Evolutionary conservation across 2,797 vertebrate species (phyloP), one percentile per base, ranked within the genome.

Genomic region (Scyliorhinus canicula): DNA sequence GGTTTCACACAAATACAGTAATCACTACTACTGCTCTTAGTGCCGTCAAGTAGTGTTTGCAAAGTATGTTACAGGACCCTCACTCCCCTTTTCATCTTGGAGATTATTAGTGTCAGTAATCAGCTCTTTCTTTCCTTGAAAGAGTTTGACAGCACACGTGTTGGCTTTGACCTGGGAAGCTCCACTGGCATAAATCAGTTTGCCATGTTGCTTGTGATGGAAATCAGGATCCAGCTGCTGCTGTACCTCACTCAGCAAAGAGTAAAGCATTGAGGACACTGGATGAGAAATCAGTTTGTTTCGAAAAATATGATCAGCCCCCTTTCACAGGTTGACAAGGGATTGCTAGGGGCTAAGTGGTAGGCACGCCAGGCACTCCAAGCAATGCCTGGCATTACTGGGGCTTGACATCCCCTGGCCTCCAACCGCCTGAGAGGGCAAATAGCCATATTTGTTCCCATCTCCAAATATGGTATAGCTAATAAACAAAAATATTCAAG

Each of bases 171-270:
- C 96, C 95, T 77, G 26, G 95, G 95, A 96, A 91, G 82, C 95
- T 95, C 95, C 95, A 16, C 65, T 93, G n/a, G 47, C 40, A 95
- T 96, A 95, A 96, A 96, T 96, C 96, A 96, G 95, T 95, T n/a
- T 95, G 84, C 95, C 63, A 95, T 95, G 52, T 19, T 96, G 69
- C 71, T 4, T 1, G 77, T 82, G 94, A 95, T 95, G 86, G 71
- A 95, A 96, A 95, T 94, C 96, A 97, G 95, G 96, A 95, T 93
- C 96, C 95, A 95, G 93, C 95, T 96, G 95, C 95, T 96, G 94
- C 74, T 95, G 95, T 86, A 69, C 12, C 65, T 47, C 47, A 67
- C 21, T 65, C 40, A 31, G 8, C 63, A 50, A n/a, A 35, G 19
- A 44, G 4, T 35, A 82, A 55, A 55, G 85, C 47, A 55, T 9